These are phyloP conservation scores for Pogonomyrmex californicus DNA, from an alignment of 1,140 invertebrate species.

Conservation along the genomic window DNA sequence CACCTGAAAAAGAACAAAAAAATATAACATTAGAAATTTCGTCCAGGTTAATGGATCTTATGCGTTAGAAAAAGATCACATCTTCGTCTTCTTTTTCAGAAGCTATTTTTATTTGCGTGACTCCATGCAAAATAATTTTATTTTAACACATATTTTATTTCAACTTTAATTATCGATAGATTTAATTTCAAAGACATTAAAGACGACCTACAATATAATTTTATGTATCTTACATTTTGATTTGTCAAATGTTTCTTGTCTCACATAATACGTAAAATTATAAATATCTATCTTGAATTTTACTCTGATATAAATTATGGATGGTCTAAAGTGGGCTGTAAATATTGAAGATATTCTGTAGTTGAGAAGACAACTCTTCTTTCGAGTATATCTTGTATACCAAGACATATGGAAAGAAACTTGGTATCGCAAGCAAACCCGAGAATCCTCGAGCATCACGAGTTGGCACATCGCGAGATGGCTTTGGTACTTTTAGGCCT, in stretches of 20 bases:
- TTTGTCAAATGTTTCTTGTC: not conserved
- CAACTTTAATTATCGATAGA: not conserved
- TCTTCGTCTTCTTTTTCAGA: not conserved
- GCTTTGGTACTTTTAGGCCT: slow-evolving; percentile 70
- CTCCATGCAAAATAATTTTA: not conserved
- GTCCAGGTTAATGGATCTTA: not conserved
- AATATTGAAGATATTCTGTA: not conserved
- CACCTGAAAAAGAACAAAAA: slow-evolving; percentile 63
- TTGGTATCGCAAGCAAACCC: slow-evolving; percentile 37
- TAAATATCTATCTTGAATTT: not conserved
- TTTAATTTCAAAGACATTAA: not conserved
- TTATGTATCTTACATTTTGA: not conserved
- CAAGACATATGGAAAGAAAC: not conserved
- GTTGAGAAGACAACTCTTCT: not conserved
- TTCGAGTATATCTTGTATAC: not conserved
- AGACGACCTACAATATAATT: slow-evolving; percentile 9
- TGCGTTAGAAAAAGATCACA: not conserved
- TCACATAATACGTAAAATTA: not conserved
- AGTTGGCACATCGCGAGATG: slow-evolving; percentile 70
- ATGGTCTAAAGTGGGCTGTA: not conserved
- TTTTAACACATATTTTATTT: not conserved
- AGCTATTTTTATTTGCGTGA: not conserved
- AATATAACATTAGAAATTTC: slow-evolving; percentile 24
- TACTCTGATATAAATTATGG: not conserved
- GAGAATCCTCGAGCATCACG: slow-evolving; percentile 44